These are phyloP conservation scores for Dyspetes luteomarginatus DNA, from an alignment of 2,888 invertebrate species.

Conservation along the genomic window DNA sequence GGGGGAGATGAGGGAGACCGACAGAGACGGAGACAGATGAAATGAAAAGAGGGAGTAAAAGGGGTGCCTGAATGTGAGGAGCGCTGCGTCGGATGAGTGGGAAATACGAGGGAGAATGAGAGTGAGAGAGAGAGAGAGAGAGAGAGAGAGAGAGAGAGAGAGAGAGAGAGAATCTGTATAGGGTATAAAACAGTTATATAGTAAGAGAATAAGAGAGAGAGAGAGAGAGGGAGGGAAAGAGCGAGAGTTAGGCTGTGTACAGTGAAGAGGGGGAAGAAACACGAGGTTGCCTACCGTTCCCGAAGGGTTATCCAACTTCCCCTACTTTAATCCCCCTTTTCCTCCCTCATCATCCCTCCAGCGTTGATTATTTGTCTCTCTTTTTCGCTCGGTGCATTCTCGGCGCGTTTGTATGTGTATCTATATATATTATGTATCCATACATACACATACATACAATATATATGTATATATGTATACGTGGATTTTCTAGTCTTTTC, in stretches of 20 bases:
- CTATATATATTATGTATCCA: constrained; percentile 12
- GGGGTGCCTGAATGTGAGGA: constrained; percentile 51
- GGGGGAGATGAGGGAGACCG: constrained; percentile 65
- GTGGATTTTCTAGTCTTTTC: constrained; percentile 25
- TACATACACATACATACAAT: not conserved
- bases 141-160: constrained; percentile 43
- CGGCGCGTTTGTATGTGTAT: not conserved
- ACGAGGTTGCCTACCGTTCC: constrained; percentile 59
- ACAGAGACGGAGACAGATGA: constrained; percentile 35
- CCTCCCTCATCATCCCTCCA: not conserved
- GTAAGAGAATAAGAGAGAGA: constrained; percentile 37
- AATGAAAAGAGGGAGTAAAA: constrained; percentile 62
- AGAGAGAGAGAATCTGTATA: constrained; percentile 34
- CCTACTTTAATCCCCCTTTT: constrained; percentile 60
- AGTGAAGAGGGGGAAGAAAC: constrained; percentile 60
- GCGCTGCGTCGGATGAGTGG: constrained; percentile 54
- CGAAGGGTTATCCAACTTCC: constrained; percentile 64
- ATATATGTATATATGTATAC: not conserved
- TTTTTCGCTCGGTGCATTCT: constrained; percentile 64
- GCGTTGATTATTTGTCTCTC: constrained; percentile 65
- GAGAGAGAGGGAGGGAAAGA: constrained; percentile 51
- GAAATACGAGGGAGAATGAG: constrained; percentile 46
- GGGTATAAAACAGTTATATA: constrained; percentile 32
- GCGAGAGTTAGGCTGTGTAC: constrained; percentile 67
- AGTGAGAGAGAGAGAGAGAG: constrained; percentile 35